Evolutionary conservation across 2,113 vertebrate genomes (phyloP).

Genomic region (Petroica traversi): DNA sequence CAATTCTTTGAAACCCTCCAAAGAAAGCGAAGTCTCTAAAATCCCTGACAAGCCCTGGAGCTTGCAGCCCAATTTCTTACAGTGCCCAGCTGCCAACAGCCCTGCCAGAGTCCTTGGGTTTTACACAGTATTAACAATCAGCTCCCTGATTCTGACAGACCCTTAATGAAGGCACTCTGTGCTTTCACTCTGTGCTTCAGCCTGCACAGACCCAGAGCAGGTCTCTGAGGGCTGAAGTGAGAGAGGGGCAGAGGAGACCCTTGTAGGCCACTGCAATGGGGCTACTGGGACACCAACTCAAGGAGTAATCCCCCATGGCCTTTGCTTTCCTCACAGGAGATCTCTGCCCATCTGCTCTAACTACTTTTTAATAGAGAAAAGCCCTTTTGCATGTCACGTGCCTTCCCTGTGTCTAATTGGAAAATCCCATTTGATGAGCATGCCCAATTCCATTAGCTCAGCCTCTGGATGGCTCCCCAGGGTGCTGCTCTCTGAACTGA

Average conservation of each 20-base stretch:
- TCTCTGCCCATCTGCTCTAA: constrained; percentile 22
- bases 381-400: not conserved
- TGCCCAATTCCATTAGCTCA: not conserved
- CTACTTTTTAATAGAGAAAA: not conserved
- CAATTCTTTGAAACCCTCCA: not conserved
- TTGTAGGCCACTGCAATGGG: not conserved
- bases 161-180: not conserved
- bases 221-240: not conserved
- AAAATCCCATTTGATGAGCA: constrained; percentile 30
- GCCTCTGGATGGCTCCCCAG: not conserved
- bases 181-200: not conserved
- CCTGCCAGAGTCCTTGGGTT: not conserved
- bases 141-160: not conserved
- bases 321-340: not conserved
- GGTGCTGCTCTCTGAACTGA: not conserved
- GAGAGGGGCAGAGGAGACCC: not conserved
- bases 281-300: not conserved
- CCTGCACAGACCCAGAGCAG: not conserved
- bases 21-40: not conserved
- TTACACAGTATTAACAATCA: not conserved
- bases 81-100: not conserved
- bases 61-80: not conserved
- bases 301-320: not conserved
- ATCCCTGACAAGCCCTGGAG: fast-evolving
- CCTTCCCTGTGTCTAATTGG: not conserved